Evolutionary conservation across 2,113 vertebrate species (phyloP).

Genomic region (Tretioscincus oriximinensis): DNA sequence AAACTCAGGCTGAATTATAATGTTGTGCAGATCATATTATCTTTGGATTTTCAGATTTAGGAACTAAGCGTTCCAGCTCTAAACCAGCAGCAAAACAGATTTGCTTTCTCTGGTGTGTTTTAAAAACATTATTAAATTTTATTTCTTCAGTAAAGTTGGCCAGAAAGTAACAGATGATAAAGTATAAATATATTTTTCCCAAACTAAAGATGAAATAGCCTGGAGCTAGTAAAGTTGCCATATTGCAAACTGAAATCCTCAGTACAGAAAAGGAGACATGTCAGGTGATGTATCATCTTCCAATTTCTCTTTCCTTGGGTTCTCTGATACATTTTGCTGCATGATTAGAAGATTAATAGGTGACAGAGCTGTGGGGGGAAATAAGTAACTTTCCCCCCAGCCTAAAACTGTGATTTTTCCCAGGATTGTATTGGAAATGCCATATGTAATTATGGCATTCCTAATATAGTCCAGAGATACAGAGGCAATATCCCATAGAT

Average conservation of each 20-base stretch:
- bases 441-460: too few relatives aligned
- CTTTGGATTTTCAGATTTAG: neutral
- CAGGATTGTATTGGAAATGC: too few relatives aligned
- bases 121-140: too few relatives aligned
- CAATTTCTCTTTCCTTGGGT: neutral
- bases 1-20: neutral
- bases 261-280: neutral
- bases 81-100: neutral
- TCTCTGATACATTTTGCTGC: neutral
- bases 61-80: fast-evolving
- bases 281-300: too few relatives aligned
- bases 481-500: too few relatives aligned
- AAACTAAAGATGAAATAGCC: neutral
- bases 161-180: neutral
- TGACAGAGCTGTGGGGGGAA: neutral
- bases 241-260: neutral
- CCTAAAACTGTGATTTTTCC: too few relatives aligned
- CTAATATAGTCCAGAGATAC: too few relatives aligned
- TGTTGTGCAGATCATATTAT: constrained; percentile 1
- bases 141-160: too few relatives aligned
- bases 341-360: neutral
- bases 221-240: neutral
- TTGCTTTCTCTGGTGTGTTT: neutral
- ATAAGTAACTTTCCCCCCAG: too few relatives aligned
- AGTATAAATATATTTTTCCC: neutral